phyloP scores from a whole-genome alignment of 2,888 invertebrate species.

The Smittia sp. region DNA sequence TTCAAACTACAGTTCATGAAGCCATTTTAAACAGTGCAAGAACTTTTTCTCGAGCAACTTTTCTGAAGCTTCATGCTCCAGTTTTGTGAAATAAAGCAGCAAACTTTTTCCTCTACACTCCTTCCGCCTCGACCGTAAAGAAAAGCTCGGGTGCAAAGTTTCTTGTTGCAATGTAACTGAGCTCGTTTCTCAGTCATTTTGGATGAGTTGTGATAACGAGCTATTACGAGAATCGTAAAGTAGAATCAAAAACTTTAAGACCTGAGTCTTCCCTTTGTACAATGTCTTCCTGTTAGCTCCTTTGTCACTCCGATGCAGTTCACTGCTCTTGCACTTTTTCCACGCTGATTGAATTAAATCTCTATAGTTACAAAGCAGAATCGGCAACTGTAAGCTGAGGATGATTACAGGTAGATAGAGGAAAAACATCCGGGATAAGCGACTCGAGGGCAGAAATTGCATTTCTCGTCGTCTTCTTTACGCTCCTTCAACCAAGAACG shows the following conservation, averaged over 20 bases:
- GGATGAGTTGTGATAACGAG: constrained; percentile 30
- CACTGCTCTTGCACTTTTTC: not conserved
- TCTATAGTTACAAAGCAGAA: not conserved
- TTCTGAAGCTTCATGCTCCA: not conserved
- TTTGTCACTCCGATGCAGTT: not conserved
- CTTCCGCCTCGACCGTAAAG: not conserved
- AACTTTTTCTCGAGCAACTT: not conserved
- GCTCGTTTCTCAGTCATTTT: constrained; percentile 32
- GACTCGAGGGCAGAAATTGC: not conserved
- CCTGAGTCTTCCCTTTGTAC: not conserved
- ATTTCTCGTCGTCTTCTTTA: not conserved
- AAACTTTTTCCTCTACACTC: not conserved
- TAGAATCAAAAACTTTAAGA: not conserved
- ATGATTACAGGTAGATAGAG: not conserved
- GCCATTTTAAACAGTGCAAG: not conserved
- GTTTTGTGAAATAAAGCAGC: not conserved
- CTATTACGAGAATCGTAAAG: not conserved
- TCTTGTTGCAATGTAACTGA: constrained; percentile 19
- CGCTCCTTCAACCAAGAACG: not conserved
- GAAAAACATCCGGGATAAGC: not conserved
- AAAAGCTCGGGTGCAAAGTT: constrained; percentile 18
- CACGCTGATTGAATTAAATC: not conserved
- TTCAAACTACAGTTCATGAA: constrained; percentile 9
- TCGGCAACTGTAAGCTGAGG: not conserved
- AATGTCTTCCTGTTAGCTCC: not conserved